phyloP scores from a whole-genome alignment of 2,797 vertebrate species.

The Buphagus erythrorhynchus region DNA sequence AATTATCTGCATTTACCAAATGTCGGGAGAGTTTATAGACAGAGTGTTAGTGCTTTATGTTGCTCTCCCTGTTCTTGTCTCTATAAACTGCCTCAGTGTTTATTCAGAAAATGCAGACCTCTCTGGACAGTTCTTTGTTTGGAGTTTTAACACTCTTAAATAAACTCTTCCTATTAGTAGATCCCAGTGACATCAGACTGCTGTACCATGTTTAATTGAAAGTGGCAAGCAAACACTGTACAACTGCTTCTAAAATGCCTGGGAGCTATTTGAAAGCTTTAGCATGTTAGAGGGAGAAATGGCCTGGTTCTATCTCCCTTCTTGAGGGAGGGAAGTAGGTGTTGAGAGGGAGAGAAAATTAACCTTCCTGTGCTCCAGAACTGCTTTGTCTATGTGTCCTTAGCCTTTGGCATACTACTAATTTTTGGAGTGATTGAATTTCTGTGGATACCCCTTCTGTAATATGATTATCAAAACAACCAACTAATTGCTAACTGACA shows the following conservation, averaged over 20 bases:
- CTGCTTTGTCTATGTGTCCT: background rate
- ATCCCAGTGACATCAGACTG: background rate
- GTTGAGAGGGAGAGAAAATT: background rate
- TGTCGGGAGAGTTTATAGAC: background rate
- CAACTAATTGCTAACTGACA: slow-evolving; percentile 69
- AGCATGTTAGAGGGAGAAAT: slow-evolving; percentile 37
- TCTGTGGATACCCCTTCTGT: slow-evolving; percentile 55
- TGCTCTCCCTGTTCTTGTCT: background rate
- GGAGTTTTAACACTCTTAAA: background rate
- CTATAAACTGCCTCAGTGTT: background rate
- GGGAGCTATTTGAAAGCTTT: slow-evolving; percentile 57
- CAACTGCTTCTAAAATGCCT: slow-evolving; percentile 39
- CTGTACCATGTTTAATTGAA: slow-evolving; percentile 59
- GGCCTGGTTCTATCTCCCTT: slow-evolving; percentile 26
- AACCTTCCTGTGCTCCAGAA: background rate
- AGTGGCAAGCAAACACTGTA: slow-evolving; percentile 55
- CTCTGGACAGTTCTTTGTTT: background rate
- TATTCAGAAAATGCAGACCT: background rate
- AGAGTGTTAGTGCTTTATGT: background rate
- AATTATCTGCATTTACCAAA: background rate
- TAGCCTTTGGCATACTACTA: background rate
- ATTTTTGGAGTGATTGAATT: slow-evolving; percentile 52
- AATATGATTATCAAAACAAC: slow-evolving; percentile 70
- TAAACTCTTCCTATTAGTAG: slow-evolving; percentile 2
- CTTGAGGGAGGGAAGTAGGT: background rate